Base-by-base conservation (phyloP, 1,140 invertebrate species). In the Linepithema humile region DNA sequence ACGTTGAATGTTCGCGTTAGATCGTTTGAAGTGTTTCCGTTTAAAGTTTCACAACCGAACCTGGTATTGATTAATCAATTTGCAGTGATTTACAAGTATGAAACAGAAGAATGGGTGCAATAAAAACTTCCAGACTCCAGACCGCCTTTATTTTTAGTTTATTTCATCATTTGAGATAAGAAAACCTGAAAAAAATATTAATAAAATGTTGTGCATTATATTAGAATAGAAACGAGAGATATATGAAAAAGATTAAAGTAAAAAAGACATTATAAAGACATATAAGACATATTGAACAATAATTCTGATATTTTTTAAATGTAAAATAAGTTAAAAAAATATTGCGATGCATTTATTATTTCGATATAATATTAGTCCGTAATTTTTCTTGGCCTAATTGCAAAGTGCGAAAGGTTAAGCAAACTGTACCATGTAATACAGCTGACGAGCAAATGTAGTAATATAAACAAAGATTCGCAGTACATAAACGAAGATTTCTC, bases 391-490 rank as follows among this genome's bases (percentile, higher is more conserved):
- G 20, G 6, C 2, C 20, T 45, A 50, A 48, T 64, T 48, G 12
- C 29, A 26, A 64, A 10, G 38, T 64, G 6, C 43, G 17, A 40
- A 86, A 43, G 72, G 20, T 87, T 74, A 69, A 80, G 82, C 87
- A 84, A 88, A 74, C 85, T 84, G 62, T 73, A 29, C 48, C 67
- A 53, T 65, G 17, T 48, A 32, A 77, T 77, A 75, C 87, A 88
- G 87, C 85, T 88, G 87, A 88, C 43, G 83, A 55, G 83, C 83
- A 88, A 88, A 88, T 88, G 86, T 88, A 85, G 77, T 53, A 82
- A 83, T 73, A 85, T 75, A 88, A 88, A 83, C 83, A 87, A n/a
- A 62, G 75, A 85, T 88, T 88, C 70, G 53, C 59, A 74, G 69
- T 85, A 72, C 50, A 73, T 88, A 85, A 87, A 87, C 85, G 64